Evolutionary conservation across 2,113 vertebrate species (phyloP), one percentile per base, ranked within the genome.

Genomic region (Centrocercus urophasianus): DNA sequence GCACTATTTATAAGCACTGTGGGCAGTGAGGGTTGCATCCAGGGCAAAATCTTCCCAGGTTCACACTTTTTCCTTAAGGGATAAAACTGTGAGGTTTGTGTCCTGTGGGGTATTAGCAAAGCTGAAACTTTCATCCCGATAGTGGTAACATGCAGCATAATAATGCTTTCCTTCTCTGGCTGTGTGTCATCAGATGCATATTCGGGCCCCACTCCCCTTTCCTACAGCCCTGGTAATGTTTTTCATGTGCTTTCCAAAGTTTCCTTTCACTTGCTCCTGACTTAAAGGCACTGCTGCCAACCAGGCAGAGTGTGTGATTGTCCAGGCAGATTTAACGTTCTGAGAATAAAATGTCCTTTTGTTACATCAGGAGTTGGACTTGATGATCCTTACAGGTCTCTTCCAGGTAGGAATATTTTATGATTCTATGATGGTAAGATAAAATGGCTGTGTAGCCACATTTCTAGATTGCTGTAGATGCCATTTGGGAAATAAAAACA

Each of bases 21-120:
- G 0, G 4, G 34, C 6, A 2, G 3, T 0, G 34, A 81, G 42
- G 42, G n/a, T n/a, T 1, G 40, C 5, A 2, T 0, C 36, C 40
- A 1, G 1, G 1, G 30, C 47, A 28, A 2, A 66, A 54, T 63
- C 0, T 0, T 40, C 8, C 34, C 2, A 22, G 2, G 3, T 24
- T 81, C 3, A 0, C 8, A 0, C 28, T 50, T 64, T 45, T 30
- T 6, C 52, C 42, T 25, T 2, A 3, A 5, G 82, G 48, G 42
- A 8, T 27, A 7, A 56, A 56, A 7, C 17, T 6, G 59, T 61
- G 65, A 9, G 20, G 2, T 8, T 76, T 88, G 7, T 30, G 27
- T 16, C 47, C 10, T 7, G 48, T 60, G 89, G 1, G 0, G 5
- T 13, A 8, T 21, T 34, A 72, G 71, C 47, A 24, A 20, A 48